A percentile compares a stretch with the other conserved stretches of the same genome.
Evolutionary conservation across 2,797 vertebrate genomes (phyloP).

Genomic region (Poecilia velifera): DNA sequence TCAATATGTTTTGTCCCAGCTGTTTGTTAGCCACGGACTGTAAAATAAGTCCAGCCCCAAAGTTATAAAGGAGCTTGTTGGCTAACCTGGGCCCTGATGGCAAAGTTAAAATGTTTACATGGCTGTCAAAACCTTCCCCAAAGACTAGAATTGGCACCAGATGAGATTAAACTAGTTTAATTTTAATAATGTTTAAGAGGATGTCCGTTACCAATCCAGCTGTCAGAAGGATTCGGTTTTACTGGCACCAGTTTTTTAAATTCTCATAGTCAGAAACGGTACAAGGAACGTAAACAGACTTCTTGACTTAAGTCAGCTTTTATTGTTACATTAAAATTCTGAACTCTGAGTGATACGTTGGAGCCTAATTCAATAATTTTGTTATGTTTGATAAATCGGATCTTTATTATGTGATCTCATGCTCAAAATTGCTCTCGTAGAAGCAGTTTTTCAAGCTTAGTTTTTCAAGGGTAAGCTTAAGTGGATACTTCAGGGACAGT

Average conservation of each 20-base stretch:
- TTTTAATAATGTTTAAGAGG: not conserved
- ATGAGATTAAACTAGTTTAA: slow-evolving; percentile 10
- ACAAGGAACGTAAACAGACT: not conserved
- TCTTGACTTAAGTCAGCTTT: not conserved
- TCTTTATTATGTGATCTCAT: too few relatives aligned
- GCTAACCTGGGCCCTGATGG: slow-evolving; percentile 24
- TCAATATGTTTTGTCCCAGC: slow-evolving; percentile 59
- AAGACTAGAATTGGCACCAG: slow-evolving; percentile 22
- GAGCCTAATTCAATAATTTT: too few relatives aligned
- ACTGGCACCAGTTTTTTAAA: slow-evolving; percentile 29
- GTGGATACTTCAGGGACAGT: not conserved
- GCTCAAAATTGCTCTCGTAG: not conserved
- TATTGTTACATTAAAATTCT: not conserved
- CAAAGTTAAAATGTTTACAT: slow-evolving; percentile 28
- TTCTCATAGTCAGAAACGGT: not conserved
- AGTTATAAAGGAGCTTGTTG: slow-evolving; percentile 32
- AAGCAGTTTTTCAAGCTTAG: not conserved
- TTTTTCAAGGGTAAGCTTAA: too few relatives aligned
- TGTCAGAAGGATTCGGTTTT: slow-evolving; percentile 22
- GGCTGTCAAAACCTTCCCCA: slow-evolving; percentile 14
- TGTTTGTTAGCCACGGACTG: slow-evolving; percentile 60
- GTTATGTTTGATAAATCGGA: too few relatives aligned
- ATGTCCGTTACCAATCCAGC: not conserved
- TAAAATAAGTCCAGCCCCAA: slow-evolving; percentile 41
- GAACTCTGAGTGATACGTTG: too few relatives aligned